These are phyloP conservation scores for Cuniculus paca DNA, from an alignment of 2,797 vertebrate genomes.

Conservation along the genomic window DNA sequence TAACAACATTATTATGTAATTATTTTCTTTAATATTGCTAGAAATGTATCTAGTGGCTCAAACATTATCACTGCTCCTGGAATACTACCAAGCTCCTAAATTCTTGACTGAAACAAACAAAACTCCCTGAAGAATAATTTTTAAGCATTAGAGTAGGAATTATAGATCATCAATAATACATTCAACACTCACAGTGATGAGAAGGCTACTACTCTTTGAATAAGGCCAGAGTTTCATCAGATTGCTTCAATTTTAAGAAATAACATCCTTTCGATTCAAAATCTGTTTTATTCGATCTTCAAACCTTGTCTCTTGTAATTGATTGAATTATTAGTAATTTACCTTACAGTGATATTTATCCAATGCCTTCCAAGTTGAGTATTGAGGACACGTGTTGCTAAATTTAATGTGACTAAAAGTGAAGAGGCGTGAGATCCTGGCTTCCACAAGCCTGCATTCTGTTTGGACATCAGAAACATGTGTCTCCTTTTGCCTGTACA, in stretches of 20 bases:
- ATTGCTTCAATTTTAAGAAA: background rate
- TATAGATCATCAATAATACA: background rate
- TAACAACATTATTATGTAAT: background rate
- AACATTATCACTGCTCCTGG: background rate
- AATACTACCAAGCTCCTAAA: background rate
- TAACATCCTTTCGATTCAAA: background rate
- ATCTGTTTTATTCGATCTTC: background rate
- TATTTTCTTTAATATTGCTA: background rate
- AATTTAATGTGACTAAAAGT: slow-evolving; percentile 9
- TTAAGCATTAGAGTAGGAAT: background rate
- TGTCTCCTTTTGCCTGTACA: background rate
- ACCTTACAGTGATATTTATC: background rate
- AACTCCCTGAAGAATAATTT: background rate
- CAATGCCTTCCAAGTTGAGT: background rate
- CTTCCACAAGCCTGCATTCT: background rate
- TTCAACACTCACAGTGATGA: background rate
- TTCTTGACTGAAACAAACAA: background rate
- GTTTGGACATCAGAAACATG: background rate
- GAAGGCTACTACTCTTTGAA: background rate
- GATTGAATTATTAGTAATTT: background rate
- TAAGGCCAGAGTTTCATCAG: background rate
- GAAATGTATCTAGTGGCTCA: background rate
- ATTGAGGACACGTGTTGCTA: background rate
- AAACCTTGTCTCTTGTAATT: background rate
- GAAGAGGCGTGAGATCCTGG: background rate